Evolutionary conservation across 2,113 vertebrate genomes (phyloP).

Genomic region (Crotalus tigris): DNA sequence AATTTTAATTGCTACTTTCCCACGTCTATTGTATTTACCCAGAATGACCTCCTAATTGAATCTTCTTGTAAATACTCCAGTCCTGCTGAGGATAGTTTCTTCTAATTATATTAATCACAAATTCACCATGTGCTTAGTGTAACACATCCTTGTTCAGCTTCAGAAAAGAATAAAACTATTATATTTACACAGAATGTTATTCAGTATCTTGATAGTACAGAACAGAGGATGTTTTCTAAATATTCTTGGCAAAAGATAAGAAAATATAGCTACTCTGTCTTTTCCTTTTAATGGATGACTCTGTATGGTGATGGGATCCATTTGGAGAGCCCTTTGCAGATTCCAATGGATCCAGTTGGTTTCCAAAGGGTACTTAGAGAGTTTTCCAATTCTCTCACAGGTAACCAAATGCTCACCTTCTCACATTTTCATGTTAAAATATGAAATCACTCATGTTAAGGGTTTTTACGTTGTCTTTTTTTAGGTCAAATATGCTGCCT

Average conservation of each 20-base stretch:
- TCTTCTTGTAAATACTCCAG: background rate
- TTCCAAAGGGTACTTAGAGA: background rate
- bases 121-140: background rate
- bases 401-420: background rate
- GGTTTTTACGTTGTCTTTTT: background rate
- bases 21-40: background rate
- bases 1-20: background rate
- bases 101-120: background rate
- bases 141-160: background rate
- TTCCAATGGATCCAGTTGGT: background rate
- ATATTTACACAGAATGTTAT: background rate
- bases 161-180: background rate
- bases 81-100: background rate
- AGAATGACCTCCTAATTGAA: background rate
- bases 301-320: background rate
- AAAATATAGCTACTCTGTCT: background rate
- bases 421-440: background rate
- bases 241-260: background rate
- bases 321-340: background rate
- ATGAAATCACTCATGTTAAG: background rate
- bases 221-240: background rate
- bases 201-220: background rate
- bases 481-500: background rate
- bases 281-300: background rate
- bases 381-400: background rate